Conservation (phyloP, 2,113 vertebrate species). For the Gyps fulvus region DNA sequence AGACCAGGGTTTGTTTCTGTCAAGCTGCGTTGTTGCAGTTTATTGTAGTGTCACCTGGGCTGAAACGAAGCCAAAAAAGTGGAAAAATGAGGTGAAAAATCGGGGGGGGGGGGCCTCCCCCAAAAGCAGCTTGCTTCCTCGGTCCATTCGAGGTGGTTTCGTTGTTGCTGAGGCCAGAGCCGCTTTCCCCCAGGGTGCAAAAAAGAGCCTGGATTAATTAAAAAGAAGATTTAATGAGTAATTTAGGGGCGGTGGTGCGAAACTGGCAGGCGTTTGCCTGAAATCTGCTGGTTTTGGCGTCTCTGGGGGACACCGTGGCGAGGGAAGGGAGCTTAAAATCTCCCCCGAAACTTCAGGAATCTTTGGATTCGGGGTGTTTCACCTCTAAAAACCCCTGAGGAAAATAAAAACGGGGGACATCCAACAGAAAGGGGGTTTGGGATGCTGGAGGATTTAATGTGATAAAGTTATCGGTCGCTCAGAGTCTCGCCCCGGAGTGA, state of each 20-base stretch:
- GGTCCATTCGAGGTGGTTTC: background rate
- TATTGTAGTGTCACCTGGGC: too few relatives aligned
- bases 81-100: too few relatives aligned
- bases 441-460: background rate
- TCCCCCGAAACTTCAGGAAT: background rate
- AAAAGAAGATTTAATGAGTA: background rate
- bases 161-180: background rate
- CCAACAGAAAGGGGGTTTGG: too few relatives aligned
- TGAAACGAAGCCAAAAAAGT: too few relatives aligned
- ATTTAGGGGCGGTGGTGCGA: rapidly evolving
- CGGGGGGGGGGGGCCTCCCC: too few relatives aligned
- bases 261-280: background rate
- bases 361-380: too few relatives aligned
- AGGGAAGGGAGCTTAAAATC: background rate
- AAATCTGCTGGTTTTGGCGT: background rate
- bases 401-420: too few relatives aligned
- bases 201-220: background rate
- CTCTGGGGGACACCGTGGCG: background rate
- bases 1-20: too few relatives aligned
- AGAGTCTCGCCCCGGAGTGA: background rate
- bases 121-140: background rate
- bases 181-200: background rate
- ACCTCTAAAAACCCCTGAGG: background rate
- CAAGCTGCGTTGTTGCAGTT: too few relatives aligned
- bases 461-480: background rate